These are phyloP conservation scores for Lynx canadensis DNA, from an alignment of 2,113 vertebrate species.

Conservation along the genomic window DNA sequence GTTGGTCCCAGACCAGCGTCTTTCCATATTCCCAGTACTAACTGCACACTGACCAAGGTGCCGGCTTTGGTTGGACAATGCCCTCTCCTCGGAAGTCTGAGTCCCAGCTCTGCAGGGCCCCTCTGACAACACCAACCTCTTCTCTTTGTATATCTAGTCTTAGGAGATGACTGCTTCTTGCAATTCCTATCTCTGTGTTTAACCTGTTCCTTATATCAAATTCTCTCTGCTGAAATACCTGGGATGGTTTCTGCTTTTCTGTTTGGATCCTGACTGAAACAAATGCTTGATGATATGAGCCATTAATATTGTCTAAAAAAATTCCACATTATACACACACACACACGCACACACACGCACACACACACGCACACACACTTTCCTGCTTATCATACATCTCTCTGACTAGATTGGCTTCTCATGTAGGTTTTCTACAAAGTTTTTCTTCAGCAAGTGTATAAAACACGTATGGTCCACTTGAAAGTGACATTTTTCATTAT, in stretches of 20 bases:
- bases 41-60: background rate
- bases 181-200: background rate
- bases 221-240: background rate
- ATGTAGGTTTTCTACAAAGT: background rate
- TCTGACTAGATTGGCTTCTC: constrained; percentile 28
- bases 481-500: background rate
- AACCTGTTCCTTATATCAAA: background rate
- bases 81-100: background rate
- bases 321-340: background rate
- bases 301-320: background rate
- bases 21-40: background rate
- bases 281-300: background rate
- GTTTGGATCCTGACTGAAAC: background rate
- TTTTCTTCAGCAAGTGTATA: background rate
- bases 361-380: background rate
- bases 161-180: background rate
- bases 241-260: background rate
- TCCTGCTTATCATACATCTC: background rate
- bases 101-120: background rate
- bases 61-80: too few species aligned
- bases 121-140: background rate
- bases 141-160: background rate
- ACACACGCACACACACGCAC: too few species aligned
- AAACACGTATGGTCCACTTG: background rate
- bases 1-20: background rate